Percentiles rank a stretch among this genome's conserved stretches.
Evolutionary conservation across 2,797 vertebrate genomes (phyloP).

Genomic region (Xyrichtys novacula): DNA sequence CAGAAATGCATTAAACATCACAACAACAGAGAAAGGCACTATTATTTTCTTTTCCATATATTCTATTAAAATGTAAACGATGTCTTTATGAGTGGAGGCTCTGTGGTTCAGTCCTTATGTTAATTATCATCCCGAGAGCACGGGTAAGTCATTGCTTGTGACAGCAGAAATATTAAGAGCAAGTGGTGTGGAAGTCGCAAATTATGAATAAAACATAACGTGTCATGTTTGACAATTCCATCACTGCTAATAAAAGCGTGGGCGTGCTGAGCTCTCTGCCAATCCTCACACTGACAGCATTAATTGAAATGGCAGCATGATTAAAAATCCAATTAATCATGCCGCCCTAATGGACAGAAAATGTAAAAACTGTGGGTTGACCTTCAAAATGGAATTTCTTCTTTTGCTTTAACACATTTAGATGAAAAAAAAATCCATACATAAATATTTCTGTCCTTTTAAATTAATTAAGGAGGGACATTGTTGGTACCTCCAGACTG

Average conservation of each 20-base stretch:
- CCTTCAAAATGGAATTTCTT: slow-evolving; percentile 77
- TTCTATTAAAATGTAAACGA: background rate
- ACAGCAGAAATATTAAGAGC: slow-evolving; percentile 55
- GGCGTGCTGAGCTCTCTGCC: slow-evolving; percentile 67
- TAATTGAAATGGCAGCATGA: slow-evolving; percentile 83
- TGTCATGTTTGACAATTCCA: slow-evolving; percentile 80
- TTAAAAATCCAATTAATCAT: slow-evolving; percentile 86
- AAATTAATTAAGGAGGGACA: slow-evolving; percentile 55
- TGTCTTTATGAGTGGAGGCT: slow-evolving; percentile 21
- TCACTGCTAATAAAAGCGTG: slow-evolving; percentile 77
- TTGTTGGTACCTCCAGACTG: slow-evolving; percentile 50
- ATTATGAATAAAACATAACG: slow-evolving; percentile 72
- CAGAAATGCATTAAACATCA: background rate
- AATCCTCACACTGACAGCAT: slow-evolving; percentile 76
- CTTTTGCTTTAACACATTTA: slow-evolving; percentile 35
- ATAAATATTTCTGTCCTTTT: slow-evolving; percentile 44
- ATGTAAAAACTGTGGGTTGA: slow-evolving; percentile 69
- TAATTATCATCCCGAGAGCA: slow-evolving; percentile 34
- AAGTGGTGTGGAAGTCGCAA: slow-evolving; percentile 56
- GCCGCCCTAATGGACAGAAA: slow-evolving; percentile 74
- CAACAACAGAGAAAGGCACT: background rate
- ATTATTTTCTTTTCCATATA: background rate
- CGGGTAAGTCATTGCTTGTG: slow-evolving; percentile 46
- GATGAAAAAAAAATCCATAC: slow-evolving; percentile 27
- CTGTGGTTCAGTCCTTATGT: slow-evolving; percentile 22